Percentiles rank a stretch among this genome's conserved stretches.
phyloP scores from a whole-genome alignment of 1,140 invertebrate species.

The Cotesia vestalis region DNA sequence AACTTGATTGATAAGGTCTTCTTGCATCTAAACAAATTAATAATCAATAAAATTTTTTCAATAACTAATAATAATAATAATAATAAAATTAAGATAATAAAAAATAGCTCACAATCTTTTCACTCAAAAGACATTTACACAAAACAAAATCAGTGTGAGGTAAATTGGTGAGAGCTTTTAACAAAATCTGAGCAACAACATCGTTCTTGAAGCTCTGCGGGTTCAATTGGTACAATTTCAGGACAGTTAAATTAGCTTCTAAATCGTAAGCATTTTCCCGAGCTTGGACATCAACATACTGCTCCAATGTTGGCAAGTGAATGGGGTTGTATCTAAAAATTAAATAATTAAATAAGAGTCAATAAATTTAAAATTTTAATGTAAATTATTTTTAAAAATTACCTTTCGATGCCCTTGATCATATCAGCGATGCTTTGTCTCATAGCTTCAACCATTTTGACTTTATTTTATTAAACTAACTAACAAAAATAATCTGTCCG shows the following conservation, averaged over 20 bases:
- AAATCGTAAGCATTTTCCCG: conserved; percentile 94
- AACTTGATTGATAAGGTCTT: conserved; percentile 85
- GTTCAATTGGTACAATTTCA: conserved; percentile 93
- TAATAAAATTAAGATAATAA: background rate
- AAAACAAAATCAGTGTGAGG: conserved; percentile 97
- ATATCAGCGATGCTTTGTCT: conserved; percentile 76
- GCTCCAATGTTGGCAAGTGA: conserved; percentile 87
- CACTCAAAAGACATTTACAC: conserved; percentile 92
- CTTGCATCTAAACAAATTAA: conserved; percentile 75
- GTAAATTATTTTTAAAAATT: conserved; percentile 43
- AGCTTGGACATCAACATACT: conserved; percentile 92
- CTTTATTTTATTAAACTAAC: background rate
- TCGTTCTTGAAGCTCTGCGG: conserved; percentile 86
- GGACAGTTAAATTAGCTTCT: conserved; percentile 93
- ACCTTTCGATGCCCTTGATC: conserved; percentile 84
- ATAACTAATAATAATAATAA: background rate
- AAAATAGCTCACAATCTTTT: conserved; percentile 76
- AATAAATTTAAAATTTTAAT: background rate
- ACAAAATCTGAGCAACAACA: conserved; percentile 84
- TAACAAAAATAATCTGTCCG: background rate
- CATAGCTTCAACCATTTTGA: conserved; percentile 77
- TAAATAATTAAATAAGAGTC: background rate
- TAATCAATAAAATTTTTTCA: conserved; percentile 23
- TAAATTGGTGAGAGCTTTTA: conserved; percentile 95
- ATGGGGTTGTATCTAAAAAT: conserved; percentile 90